Percentiles rank a stretch among this genome's conserved stretches.
Evolutionary conservation across 2,888 invertebrate species (phyloP).

Genomic region (Pilophorus perplexus): DNA sequence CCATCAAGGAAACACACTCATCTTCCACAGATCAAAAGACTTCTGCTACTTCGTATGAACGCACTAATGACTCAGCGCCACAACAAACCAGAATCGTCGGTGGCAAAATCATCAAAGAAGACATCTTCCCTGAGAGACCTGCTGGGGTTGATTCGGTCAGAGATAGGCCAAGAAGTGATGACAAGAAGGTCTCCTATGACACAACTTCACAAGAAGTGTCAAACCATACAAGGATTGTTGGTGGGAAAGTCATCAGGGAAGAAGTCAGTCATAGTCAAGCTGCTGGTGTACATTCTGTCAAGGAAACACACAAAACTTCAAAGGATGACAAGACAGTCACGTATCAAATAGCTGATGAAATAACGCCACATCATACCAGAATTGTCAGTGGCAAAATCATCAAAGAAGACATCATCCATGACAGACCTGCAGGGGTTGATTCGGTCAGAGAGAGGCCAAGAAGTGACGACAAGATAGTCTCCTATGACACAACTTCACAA

Average conservation of each 20-base stretch:
- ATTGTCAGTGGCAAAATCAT: constrained; percentile 10
- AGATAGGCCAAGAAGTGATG: background rate
- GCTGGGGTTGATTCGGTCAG: background rate
- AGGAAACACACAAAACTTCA: background rate
- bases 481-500: too few species aligned
- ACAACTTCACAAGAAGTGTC: background rate
- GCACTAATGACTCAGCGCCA: background rate
- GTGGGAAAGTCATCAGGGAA: constrained; percentile 3
- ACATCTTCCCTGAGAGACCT: background rate
- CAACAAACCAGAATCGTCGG: background rate
- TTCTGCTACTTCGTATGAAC: too few species aligned
- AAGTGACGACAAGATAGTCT: too few species aligned
- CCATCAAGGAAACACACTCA: too few species aligned
- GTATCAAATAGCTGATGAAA: background rate
- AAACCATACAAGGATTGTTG: constrained; percentile 1
- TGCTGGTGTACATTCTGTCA: background rate
- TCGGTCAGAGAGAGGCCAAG: background rate
- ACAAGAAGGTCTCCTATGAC: background rate
- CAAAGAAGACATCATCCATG: background rate
- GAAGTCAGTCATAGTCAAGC: constrained; percentile 1
- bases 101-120: background rate
- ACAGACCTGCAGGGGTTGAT: background rate
- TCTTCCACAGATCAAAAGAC: too few species aligned
- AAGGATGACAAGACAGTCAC: background rate
- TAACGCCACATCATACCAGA: background rate